phyloP scores from a whole-genome alignment of 2,888 invertebrate species.

The Troides helena region DNA sequence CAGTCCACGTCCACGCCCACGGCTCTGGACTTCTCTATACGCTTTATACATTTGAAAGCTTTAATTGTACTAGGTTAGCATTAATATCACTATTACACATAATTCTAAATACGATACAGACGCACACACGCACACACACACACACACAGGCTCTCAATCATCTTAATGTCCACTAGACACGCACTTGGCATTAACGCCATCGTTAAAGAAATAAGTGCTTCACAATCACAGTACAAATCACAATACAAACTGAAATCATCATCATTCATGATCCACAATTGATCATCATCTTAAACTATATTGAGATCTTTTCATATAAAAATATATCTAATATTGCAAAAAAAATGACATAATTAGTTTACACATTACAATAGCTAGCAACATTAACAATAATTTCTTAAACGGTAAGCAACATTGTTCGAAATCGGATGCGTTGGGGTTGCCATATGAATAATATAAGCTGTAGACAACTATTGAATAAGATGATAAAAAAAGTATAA shows the following conservation, averaged over 20 bases:
- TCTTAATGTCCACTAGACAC: conserved; percentile 43
- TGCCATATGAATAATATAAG: conserved; percentile 48
- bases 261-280: conserved; percentile 37
- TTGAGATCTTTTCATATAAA: conserved; percentile 69
- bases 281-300: conserved; percentile 46
- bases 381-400: conserved; percentile 66
- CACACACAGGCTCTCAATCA: conserved; percentile 62
- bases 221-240: conserved; percentile 70
- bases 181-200: conserved; percentile 39
- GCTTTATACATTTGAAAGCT: conserved; percentile 36
- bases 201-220: conserved; percentile 42
- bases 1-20: conserved; percentile 21
- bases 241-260: conserved; percentile 49
- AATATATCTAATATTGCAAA: conserved; percentile 68
- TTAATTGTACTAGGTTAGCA: conserved; percentile 33
- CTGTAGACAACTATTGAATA: not conserved
- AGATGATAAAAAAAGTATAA: not conserved
- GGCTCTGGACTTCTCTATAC: conserved; percentile 25
- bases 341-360: conserved; percentile 56
- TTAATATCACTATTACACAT: conserved; percentile 21
- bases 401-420: conserved; percentile 73
- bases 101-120: conserved; percentile 22
- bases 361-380: conserved; percentile 67
- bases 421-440: conserved; percentile 55
- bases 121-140: conserved; percentile 56